These are phyloP conservation scores for Dastarcus helophoroides DNA, from an alignment of 2,888 invertebrate species.

Conservation along the genomic window DNA sequence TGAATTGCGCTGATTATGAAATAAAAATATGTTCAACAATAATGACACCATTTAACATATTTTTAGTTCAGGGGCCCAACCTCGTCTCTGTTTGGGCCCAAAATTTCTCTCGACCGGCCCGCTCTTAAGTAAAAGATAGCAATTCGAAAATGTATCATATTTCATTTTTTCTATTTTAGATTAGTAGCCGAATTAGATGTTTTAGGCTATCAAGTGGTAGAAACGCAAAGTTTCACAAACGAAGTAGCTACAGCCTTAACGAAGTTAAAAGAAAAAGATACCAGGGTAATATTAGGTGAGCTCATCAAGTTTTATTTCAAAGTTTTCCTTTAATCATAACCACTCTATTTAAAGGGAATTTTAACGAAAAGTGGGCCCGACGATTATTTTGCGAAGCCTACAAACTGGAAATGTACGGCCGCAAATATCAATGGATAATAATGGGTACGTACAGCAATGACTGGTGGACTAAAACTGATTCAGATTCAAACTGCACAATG, in stretches of 20 bases:
- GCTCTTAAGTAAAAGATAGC: no score
- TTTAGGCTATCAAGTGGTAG: conserved; percentile 69
- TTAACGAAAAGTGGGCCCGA: conserved; percentile 88
- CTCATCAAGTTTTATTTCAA: neutral
- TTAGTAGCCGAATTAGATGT: conserved; percentile 77
- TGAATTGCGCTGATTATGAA: no score
- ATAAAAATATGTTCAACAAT: no score
- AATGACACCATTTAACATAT: no score
- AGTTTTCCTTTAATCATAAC: neutral
- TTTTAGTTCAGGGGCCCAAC: no score
- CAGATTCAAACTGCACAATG: conserved; percentile 54
- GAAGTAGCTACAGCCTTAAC: conserved; percentile 71
- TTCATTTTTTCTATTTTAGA: conserved; percentile 28
- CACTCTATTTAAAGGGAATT: conserved; percentile 54
- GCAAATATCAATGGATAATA: conserved; percentile 91
- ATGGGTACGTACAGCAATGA: conserved; percentile 73
- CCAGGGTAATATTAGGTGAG: conserved; percentile 69
- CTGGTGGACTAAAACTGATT: conserved; percentile 56
- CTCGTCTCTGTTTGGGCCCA: no score
- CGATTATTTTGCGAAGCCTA: conserved; percentile 81
- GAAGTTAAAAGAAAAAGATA: conserved; percentile 81
- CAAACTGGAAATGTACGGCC: conserved; percentile 77
- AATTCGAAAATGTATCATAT: no score
- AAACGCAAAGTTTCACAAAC: conserved; percentile 84
- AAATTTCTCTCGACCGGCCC: no score